phyloP scores from a whole-genome alignment of 2,888 invertebrate species.

The Zootermopsis nevadensis region DNA sequence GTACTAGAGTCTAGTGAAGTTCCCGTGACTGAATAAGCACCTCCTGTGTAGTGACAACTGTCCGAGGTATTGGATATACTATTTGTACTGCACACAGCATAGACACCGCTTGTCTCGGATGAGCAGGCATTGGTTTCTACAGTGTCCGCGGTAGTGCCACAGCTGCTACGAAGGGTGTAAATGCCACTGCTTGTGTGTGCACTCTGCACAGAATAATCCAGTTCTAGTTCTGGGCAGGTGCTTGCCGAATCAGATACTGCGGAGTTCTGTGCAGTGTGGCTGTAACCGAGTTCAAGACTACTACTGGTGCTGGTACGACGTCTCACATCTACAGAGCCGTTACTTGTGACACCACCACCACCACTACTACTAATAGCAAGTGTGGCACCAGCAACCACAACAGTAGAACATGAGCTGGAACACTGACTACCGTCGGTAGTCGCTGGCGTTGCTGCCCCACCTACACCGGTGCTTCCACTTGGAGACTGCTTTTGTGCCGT shows the following conservation, averaged over 20 bases:
- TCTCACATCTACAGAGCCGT: conserved; percentile 16
- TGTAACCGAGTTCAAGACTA: conserved; percentile 85
- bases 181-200: conserved; percentile 55
- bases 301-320: conserved; percentile 81
- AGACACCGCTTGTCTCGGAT: conserved; percentile 87
- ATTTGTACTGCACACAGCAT: conserved; percentile 73
- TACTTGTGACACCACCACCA: not conserved
- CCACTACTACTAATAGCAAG: conserved; percentile 22
- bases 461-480: conserved; percentile 42
- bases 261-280: conserved; percentile 89
- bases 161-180: conserved; percentile 51
- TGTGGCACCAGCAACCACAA: conserved; percentile 73
- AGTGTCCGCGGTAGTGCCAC: conserved; percentile 47
- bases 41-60: conserved; percentile 45
- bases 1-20: conserved; percentile 54
- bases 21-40: conserved; percentile 34
- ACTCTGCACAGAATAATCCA: conserved; percentile 67
- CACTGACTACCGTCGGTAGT: conserved; percentile 75
- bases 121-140: conserved; percentile 66
- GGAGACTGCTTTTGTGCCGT: conserved; percentile 42
- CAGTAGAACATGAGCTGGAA: conserved; percentile 88
- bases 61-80: conserved; percentile 45
- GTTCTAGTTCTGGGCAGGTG: conserved; percentile 74
- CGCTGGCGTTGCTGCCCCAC: conserved; percentile 57
- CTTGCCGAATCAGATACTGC: conserved; percentile 76